Percentiles rank a stretch among this genome's conserved stretches.
phyloP scores from a whole-genome alignment of 2,888 invertebrate genomes.

The Diachrysia chrysitis region DNA sequence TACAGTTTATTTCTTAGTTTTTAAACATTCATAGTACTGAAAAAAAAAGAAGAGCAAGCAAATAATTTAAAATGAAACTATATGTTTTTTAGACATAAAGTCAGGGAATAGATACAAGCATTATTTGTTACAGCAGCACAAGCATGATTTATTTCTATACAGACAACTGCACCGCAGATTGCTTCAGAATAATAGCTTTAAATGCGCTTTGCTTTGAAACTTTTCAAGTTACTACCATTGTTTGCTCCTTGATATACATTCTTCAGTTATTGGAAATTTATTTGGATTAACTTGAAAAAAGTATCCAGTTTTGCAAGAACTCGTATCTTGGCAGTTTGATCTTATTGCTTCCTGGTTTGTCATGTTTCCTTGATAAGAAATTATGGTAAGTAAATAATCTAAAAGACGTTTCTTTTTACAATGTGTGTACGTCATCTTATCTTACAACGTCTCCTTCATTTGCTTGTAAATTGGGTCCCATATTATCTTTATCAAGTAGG shows the following conservation, averaged over 20 bases:
- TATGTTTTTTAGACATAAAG: too few relatives aligned
- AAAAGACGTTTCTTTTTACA: background rate
- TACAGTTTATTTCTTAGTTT: too few relatives aligned
- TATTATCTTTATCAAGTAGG: background rate
- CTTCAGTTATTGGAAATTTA: background rate
- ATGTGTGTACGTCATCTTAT: background rate
- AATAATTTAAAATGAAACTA: too few relatives aligned
- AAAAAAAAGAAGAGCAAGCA: too few relatives aligned
- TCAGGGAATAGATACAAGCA: too few relatives aligned
- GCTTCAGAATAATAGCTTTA: constrained; percentile 9
- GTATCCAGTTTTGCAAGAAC: background rate
- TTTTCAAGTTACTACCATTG: background rate
- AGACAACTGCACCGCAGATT: constrained; percentile 20
- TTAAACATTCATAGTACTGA: too few relatives aligned
- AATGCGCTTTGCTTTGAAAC: constrained; percentile 5
- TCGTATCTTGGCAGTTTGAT: constrained; percentile 15
- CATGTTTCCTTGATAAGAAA: constrained; percentile 24
- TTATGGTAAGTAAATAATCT: background rate
- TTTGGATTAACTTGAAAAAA: constrained; percentile 11
- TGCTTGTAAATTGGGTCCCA: background rate
- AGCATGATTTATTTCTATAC: constrained; percentile 36
- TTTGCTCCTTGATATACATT: background rate
- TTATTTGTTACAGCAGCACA: background rate
- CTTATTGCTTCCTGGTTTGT: constrained; percentile 14
- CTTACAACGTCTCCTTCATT: background rate